Conservation (phyloP, 2,113 vertebrate genomes). For the Phalacrocorax aristotelis region DNA sequence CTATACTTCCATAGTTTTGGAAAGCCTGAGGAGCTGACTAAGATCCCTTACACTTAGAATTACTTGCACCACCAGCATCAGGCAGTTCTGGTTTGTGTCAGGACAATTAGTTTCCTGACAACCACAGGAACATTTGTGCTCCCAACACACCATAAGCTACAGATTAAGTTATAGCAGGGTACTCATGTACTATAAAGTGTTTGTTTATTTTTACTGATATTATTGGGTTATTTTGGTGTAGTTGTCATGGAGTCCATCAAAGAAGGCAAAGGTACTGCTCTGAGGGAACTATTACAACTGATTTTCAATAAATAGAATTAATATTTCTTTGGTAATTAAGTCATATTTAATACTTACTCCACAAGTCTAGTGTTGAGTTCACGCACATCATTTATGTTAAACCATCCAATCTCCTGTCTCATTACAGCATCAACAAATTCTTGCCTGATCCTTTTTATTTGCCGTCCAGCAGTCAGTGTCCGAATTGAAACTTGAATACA, state of each 20-base stretch:
- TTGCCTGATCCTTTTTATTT: conserved; percentile 82
- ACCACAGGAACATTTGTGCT: neutral
- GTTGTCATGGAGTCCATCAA: neutral
- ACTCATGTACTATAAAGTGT: neutral
- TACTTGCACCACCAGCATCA: neutral
- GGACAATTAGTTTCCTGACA: neutral
- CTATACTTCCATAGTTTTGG: neutral
- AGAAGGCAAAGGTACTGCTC: neutral
- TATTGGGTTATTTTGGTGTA: neutral
- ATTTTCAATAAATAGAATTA: neutral
- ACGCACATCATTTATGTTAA: conserved; percentile 81
- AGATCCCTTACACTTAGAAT: neutral
- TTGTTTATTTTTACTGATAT: neutral
- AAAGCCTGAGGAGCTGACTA: neutral
- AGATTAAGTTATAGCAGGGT: neutral
- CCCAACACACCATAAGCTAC: too few species aligned
- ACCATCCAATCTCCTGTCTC: conserved; percentile 88
- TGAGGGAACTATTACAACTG: neutral
- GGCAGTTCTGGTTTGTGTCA: neutral
- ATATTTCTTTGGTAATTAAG: neutral
- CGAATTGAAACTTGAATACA: conserved; percentile 87
- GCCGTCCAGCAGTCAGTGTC: conserved; percentile 83
- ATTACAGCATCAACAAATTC: conserved; percentile 86
- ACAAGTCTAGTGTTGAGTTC: conserved; percentile 86
- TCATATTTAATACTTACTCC: conserved; percentile 78